Evolutionary conservation across 1,140 invertebrate species (phyloP).

Genomic region (Sminthurides bifidus): DNA sequence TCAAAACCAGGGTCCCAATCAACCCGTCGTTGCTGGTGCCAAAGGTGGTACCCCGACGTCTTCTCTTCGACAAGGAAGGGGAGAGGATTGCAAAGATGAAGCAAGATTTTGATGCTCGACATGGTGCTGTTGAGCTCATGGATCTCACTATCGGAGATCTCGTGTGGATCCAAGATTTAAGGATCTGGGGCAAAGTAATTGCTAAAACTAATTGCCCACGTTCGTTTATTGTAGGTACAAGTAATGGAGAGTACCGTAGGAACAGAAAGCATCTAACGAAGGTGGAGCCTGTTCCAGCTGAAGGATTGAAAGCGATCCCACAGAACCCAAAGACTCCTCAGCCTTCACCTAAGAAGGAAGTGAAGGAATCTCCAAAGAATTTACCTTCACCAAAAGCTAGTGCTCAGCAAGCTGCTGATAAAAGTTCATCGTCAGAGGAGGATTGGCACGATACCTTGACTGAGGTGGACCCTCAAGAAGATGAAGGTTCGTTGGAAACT

Average conservation of each 20-base stretch:
- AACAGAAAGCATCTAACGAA: not conserved
- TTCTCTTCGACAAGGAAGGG: constrained; percentile 8
- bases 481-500: no score
- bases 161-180: constrained; percentile 28
- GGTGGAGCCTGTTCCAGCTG: no score
- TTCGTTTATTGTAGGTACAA: constrained; percentile 20
- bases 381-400: no score
- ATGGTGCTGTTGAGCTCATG: constrained; percentile 9
- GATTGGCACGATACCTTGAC: no score
- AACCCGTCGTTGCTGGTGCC: not conserved
- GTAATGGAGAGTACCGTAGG: not conserved
- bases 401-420: no score
- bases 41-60: not conserved
- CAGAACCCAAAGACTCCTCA: no score
- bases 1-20: not conserved
- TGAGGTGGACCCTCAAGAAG: no score
- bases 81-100: constrained; percentile 16
- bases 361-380: no score
- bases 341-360: no score
- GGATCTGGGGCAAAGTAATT: constrained; percentile 16
- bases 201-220: constrained; percentile 7
- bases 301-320: no score
- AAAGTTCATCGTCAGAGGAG: no score
- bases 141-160: not conserved
- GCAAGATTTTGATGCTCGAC: constrained; percentile 15